These are phyloP conservation scores for Pocillopora damicornis DNA, from an alignment of 64 coral and sea anemone genomes.

Conservation along the genomic window DNA sequence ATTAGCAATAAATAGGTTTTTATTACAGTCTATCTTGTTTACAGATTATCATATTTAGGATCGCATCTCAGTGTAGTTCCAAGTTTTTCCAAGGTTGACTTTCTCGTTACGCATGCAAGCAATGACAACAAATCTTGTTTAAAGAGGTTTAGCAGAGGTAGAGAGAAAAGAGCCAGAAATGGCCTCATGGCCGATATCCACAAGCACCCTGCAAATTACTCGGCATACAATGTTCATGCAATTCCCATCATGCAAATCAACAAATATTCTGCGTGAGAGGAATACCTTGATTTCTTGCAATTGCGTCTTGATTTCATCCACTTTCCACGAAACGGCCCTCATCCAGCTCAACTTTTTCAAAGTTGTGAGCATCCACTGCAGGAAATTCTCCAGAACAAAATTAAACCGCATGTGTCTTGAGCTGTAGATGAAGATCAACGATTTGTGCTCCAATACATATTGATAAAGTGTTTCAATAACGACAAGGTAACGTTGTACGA, in stretches of 20 bases:
- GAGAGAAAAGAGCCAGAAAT: not conserved
- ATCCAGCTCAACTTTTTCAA: slow-evolving; percentile 63
- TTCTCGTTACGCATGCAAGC: not conserved
- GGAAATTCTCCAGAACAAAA: slow-evolving; percentile 75
- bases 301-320: slow-evolving; percentile 62
- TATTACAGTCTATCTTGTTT: not conserved
- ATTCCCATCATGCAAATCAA: slow-evolving; percentile 3
- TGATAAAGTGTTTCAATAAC: slow-evolving; percentile 72
- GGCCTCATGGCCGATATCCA: not conserved
- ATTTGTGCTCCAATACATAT: slow-evolving; percentile 64
- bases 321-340: slow-evolving; percentile 66
- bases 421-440: slow-evolving; percentile 55
- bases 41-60: not conserved
- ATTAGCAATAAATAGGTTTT: not conserved
- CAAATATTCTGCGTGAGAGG: not conserved
- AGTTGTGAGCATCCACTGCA: slow-evolving; percentile 79
- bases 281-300: slow-evolving; percentile 75
- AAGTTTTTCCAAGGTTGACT: not conserved
- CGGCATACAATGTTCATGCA: not conserved
- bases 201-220: not conserved
- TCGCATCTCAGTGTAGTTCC: not conserved
- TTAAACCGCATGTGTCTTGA: slow-evolving; percentile 61
- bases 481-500: slow-evolving; percentile 45
- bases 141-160: not conserved
- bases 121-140: not conserved